phyloP scores from a whole-genome alignment of 2,797 vertebrate species.

The Neomorphus geoffroyi region DNA sequence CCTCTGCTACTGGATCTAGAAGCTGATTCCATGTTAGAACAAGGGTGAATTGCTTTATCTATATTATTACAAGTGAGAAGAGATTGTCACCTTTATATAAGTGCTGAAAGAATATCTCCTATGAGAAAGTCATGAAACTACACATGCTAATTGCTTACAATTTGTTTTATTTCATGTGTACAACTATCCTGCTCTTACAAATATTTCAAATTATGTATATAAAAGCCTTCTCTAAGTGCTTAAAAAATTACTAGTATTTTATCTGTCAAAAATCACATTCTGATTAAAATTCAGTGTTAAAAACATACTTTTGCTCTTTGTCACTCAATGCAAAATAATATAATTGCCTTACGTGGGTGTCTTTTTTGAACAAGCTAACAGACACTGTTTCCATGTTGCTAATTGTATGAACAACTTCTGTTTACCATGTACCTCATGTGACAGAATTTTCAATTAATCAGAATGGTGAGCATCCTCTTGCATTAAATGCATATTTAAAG shows the following conservation, averaged over 20 bases:
- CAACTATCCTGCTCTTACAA: background rate
- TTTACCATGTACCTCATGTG: background rate
- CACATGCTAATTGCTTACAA: background rate
- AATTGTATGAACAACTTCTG: background rate
- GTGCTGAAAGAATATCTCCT: background rate
- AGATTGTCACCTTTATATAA: background rate
- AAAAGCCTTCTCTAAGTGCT: background rate
- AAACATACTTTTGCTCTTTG: conserved; percentile 22
- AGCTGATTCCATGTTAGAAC: background rate
- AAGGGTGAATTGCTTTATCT: background rate
- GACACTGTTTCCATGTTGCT: background rate
- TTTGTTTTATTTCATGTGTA: background rate
- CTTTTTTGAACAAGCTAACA: background rate
- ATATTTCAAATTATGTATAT: background rate
- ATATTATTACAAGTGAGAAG: background rate
- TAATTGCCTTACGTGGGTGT: background rate
- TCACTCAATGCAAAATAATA: background rate
- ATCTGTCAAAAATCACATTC: background rate
- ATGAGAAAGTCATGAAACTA: background rate
- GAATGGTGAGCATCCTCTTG: background rate
- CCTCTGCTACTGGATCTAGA: background rate
- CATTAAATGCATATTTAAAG: background rate
- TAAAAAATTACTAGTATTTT: background rate
- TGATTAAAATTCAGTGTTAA: background rate
- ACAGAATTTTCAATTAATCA: background rate